Percentiles rank a stretch among this genome's conserved stretches.
phyloP scores from a whole-genome alignment of 2,797 vertebrate species.

The Sebastes alutus region DNA sequence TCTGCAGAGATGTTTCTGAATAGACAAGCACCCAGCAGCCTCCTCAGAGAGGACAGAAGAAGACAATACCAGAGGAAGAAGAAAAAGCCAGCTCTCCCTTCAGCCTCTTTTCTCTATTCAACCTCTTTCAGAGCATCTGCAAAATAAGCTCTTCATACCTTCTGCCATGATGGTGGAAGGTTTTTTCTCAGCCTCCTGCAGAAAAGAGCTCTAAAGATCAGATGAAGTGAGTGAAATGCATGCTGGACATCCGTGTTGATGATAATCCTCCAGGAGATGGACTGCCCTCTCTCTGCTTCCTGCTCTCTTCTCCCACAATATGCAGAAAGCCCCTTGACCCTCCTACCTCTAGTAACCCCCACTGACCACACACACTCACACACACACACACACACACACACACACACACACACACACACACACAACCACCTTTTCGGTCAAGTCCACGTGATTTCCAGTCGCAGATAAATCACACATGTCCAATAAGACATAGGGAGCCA shows the following conservation, averaged over 20 bases:
- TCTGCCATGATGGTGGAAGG: constrained; percentile 80
- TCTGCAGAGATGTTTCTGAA: constrained; percentile 65
- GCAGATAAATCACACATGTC: constrained; percentile 83
- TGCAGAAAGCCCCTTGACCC: constrained; percentile 38
- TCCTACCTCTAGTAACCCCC: constrained; percentile 45
- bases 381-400: constrained; percentile 27
- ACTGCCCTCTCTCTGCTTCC: constrained; percentile 14
- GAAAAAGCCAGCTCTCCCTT: constrained; percentile 58
- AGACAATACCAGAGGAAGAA: background rate
- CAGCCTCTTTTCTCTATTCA: background rate
- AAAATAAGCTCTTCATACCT: constrained; percentile 71
- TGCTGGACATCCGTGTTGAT: constrained; percentile 12
- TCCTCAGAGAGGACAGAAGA: constrained; percentile 83
- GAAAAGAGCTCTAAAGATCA: constrained; percentile 31
- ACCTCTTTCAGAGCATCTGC: constrained; percentile 16
- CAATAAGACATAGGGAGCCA: constrained; percentile 65
- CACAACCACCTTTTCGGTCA: constrained; percentile 63
- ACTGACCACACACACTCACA: background rate
- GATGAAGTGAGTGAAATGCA: constrained; percentile 6
- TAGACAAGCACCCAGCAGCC: constrained; percentile 76
- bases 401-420: background rate
- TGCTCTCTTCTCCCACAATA: constrained; percentile 45
- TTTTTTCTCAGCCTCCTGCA: constrained; percentile 51
- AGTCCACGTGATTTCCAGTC: constrained; percentile 76
- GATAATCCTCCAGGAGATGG: constrained; percentile 26